Percentiles rank a stretch among this genome's conserved stretches.
Evolutionary conservation across 2,797 vertebrate genomes (phyloP).

Genomic region (Liparis tanakae): DNA sequence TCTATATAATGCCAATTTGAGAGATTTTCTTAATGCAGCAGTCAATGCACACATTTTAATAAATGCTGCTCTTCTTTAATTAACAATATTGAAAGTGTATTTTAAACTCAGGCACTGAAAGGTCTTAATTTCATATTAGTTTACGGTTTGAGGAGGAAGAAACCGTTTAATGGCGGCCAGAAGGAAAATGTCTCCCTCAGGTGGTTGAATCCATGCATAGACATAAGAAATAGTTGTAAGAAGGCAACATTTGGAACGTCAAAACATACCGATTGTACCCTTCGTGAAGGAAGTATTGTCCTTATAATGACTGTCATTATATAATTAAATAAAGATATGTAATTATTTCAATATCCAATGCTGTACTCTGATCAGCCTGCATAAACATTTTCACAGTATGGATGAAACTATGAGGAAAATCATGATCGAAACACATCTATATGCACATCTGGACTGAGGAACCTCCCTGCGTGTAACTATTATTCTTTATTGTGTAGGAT

Average conservation of each 20-base stretch:
- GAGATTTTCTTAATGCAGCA: background rate
- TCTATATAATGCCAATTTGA: background rate
- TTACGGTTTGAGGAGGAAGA: background rate
- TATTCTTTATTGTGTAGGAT: background rate
- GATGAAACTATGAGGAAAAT: background rate
- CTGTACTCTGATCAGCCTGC: background rate
- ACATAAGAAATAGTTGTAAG: background rate
- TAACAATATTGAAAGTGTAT: background rate
- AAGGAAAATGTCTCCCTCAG: conserved; percentile 61
- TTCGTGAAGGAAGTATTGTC: background rate
- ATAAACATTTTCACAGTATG: background rate
- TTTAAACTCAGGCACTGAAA: background rate
- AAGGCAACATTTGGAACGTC: background rate
- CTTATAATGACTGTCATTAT: background rate
- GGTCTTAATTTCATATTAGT: background rate
- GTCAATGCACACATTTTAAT: background rate
- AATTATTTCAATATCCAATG: background rate
- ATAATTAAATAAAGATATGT: background rate
- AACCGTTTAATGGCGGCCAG: conserved; percentile 4
- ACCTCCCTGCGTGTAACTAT: background rate
- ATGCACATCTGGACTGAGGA: background rate
- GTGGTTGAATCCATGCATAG: conserved; percentile 34
- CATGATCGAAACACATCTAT: background rate
- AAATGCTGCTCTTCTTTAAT: background rate
- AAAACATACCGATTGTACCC: background rate